These are phyloP conservation scores for Cheilinus undulatus DNA, from an alignment of 2,113 vertebrate genomes.

Conservation along the genomic window DNA sequence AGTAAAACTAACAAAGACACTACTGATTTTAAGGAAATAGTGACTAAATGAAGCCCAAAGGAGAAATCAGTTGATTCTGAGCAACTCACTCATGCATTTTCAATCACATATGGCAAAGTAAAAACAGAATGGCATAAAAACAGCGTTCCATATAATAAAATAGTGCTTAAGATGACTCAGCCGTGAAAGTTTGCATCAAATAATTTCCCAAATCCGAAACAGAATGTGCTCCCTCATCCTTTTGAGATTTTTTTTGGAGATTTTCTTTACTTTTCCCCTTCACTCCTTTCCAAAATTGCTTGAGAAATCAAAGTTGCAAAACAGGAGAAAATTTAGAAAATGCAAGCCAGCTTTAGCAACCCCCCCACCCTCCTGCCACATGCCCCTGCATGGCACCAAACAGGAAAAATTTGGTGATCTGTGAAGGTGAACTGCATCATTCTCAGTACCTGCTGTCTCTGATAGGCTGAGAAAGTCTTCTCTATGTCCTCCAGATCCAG, in stretches of 20 bases:
- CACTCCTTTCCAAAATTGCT: neutral
- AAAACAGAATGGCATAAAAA: slow-evolving; percentile 17
- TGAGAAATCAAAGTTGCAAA: slow-evolving; percentile 31
- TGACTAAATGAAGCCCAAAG: slow-evolving; percentile 23
- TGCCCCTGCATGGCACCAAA: slow-evolving; percentile 1
- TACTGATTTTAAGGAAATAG: neutral
- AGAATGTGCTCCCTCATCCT: neutral
- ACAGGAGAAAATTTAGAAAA: slow-evolving; percentile 16
- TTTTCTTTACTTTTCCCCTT: too few relatives aligned
- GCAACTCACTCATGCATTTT: slow-evolving; percentile 63
- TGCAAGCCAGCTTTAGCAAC: slow-evolving; percentile 1
- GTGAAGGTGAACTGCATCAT: neutral
- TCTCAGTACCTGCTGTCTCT: slow-evolving; percentile 95
- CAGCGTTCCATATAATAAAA: slow-evolving; percentile 24
- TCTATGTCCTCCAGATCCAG: slow-evolving; percentile 96
- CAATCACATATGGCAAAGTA: slow-evolving; percentile 18
- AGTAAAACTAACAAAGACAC: neutral
- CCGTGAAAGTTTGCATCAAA: slow-evolving; percentile 14
- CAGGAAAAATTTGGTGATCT: neutral
- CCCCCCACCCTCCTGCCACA: neutral
- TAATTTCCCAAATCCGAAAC: slow-evolving; percentile 6
- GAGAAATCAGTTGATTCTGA: slow-evolving; percentile 30
- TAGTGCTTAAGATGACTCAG: slow-evolving; percentile 1
- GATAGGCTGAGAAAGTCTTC: slow-evolving; percentile 98
- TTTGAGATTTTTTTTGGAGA: neutral